These are phyloP conservation scores for Rhynchopsitta pachyrhyncha DNA, from an alignment of 2,113 vertebrate genomes.

Conservation along the genomic window DNA sequence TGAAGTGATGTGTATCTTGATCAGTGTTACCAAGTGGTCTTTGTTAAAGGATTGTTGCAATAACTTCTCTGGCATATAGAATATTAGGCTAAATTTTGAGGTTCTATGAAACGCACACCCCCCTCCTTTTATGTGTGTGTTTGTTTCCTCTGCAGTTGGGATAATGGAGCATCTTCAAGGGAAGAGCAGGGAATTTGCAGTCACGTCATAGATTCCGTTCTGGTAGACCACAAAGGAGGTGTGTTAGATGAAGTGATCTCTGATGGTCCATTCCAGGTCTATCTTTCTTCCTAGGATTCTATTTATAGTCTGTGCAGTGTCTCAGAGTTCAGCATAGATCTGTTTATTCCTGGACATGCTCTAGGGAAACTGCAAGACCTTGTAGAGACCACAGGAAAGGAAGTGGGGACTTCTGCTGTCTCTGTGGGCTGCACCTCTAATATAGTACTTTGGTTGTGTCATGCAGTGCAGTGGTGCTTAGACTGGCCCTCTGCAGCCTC, in stretches of 20 bases:
- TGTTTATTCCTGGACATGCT: neutral
- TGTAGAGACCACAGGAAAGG: neutral
- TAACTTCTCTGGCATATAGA: neutral
- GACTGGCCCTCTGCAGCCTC: accelerated
- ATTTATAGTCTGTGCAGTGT: neutral
- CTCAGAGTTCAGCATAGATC: neutral
- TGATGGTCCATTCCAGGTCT: neutral
- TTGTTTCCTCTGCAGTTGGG: neutral
- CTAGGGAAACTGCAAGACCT: neutral
- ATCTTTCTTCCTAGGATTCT: neutral
- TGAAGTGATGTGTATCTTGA: neutral
- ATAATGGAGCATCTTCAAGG: neutral
- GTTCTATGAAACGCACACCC: neutral
- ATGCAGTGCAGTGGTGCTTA: neutral
- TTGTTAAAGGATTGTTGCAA: neutral
- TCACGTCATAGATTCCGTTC: neutral
- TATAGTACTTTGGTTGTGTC: neutral
- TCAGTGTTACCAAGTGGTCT: neutral
- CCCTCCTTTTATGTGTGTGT: neutral
- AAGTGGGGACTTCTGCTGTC: neutral
- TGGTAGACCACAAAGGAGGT: neutral
- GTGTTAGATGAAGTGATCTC: neutral
- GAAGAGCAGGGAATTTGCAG: neutral
- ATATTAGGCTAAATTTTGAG: neutral
- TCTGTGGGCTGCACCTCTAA: neutral